Base-by-base conservation (phyloP, 2,888 invertebrate genomes). In the Ochropleura leucogaster region DNA sequence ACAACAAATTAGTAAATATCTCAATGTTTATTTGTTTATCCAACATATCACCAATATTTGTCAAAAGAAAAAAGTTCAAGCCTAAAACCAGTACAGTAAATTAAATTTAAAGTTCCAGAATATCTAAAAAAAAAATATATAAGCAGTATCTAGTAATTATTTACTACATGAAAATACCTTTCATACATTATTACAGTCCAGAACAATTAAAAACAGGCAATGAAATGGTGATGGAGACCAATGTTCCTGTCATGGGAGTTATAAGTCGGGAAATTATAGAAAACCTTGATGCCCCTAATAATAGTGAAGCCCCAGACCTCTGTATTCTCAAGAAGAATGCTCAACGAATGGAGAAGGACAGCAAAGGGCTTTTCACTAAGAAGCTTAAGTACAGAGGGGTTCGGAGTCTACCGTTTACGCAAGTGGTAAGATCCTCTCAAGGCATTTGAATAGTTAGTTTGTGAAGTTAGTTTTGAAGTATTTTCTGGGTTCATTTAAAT, bases 361-460 rank as follows among this genome's bases (percentile, higher is more conserved):
- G 57, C 0, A 83, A 73, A 16, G 90, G 91, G 12, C 55, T 86
- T 0, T 94, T 90, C 67, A 68, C 81, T 0, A 93, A 89, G 74
- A 92, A 89, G 59, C 83, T 95, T 14, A 96, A 95, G 83, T 96
- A 95, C 66, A 89, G 95, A 66, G 94, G 95, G 0, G 79, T 89
- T 7, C 85, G 88, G 72, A 75, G 86, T 6, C 68, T 90, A 20
- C 88, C 91, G 0, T 79, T 87, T 63, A 68, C 75, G 0, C 83
- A 88, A 65, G 88, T 89, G 83, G 92, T 92, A 63, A 79, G 83
- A 3, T 12, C 30, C 14, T 46, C 10, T 9, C 6, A 51, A n/a
- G 3, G 12, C n/a, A n/a, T 42, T 44, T n/a, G 42, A 42, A 20
- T 12, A 40, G 47, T 20, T 66, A 16, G n/a, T n/a, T n/a, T n/a